Evolutionary conservation across 1,140 invertebrate genomes (phyloP), one percentile per base, ranked within the genome.

Genomic region (Drosophila chauvacae): DNA sequence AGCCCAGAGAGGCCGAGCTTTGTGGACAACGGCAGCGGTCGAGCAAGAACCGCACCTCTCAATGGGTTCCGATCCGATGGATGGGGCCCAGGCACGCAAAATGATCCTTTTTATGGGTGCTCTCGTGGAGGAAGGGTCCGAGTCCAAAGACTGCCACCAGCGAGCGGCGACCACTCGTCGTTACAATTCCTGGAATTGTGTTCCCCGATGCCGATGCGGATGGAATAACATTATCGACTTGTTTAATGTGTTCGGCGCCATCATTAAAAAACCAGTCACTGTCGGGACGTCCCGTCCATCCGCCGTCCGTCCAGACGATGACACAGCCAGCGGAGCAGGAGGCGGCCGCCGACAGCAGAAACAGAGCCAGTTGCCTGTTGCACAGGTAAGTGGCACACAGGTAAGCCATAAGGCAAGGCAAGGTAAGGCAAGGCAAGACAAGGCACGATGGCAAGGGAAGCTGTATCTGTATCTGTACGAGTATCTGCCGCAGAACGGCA

Each of bases 201-300:
- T 79, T 86, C 81, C 69, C 74, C 68, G 44, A 39, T 56, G 61
- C 69, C 63, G 70, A 86, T 85, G 81, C 77, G 82, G 77, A 85
- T 74, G 69, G 82, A 86, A 86, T 82, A 86, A 87, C 76, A 86
- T 87, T 86, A 86, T 81, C 83, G 83, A 82, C 79, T 86, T 86
- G 83, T 86, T 82, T 86, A 87, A 86, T 82, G 83, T 73, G 75
- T 85, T 86, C 83, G 83, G 83, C 83, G 83, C 83, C 83, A 86
- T 86, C 83, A 86, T 86, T 87, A 86, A 87, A 86, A 79, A 86
- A 86, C 83, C 83, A 78, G 83, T 86, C 82, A 60, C 77, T 58
- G 74, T 77, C 80, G 60, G 66, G 81, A 84, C 79, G 81, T 77
- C 68, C 73, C 79, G 81, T 77, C 68, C 73, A 85, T 77, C 75